Evolutionary conservation across 2,797 vertebrate genomes (phyloP).

Genomic region (Macropus fuliginosus): DNA sequence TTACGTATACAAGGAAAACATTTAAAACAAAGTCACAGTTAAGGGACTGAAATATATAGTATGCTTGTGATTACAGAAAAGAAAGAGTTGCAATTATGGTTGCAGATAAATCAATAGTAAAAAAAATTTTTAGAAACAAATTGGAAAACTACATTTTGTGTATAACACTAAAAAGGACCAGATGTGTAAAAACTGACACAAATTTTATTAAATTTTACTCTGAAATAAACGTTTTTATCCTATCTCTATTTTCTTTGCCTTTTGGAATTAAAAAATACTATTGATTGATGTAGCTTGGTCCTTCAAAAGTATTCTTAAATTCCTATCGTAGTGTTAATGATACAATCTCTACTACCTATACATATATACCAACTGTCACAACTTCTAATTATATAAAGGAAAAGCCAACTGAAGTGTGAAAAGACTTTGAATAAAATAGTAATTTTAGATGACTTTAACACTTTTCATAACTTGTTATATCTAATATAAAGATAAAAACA

Average conservation of each 20-base stretch:
- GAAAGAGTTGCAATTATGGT: neutral
- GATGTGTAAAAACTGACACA: neutral
- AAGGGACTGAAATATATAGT: neutral
- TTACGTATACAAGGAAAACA: neutral
- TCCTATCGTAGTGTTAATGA: neutral
- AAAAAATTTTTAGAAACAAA: neutral
- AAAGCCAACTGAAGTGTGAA: neutral
- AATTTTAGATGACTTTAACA: neutral
- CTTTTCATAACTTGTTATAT: neutral
- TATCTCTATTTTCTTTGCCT: neutral
- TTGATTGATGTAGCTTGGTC: neutral
- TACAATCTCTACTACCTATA: neutral
- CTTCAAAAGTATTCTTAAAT: neutral
- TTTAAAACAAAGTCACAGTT: neutral
- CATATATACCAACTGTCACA: neutral
- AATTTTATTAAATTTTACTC: neutral
- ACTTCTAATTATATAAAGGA: neutral
- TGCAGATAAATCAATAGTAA: neutral
- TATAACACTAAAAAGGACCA: neutral
- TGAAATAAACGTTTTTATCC: neutral
- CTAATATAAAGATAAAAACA: neutral
- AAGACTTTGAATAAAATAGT: neutral
- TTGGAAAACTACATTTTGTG: neutral
- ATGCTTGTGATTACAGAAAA: neutral
- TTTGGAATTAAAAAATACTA: neutral